Percentiles rank a stretch among this genome's conserved stretches.
Evolutionary conservation across 2,888 invertebrate genomes (phyloP).

Genomic region (Cantharis nigra): DNA sequence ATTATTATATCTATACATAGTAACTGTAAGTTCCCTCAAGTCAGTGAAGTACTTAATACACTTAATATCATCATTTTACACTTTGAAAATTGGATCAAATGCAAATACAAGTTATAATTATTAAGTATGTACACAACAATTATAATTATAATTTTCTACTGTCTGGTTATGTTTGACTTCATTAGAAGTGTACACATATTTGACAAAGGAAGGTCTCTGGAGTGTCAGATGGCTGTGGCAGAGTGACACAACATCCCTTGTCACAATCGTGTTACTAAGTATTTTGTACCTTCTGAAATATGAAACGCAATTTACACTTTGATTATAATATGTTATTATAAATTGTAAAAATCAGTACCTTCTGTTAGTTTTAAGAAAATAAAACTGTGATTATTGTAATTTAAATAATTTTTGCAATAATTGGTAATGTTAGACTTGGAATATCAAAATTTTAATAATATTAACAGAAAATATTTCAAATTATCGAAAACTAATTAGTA

Average conservation of each 20-base stretch:
- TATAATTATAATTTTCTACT: slow-evolving; percentile 15
- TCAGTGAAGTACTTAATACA: background rate
- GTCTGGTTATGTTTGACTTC: slow-evolving; percentile 23
- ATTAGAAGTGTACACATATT: slow-evolving; percentile 26
- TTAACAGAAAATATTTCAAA: background rate
- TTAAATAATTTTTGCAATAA: background rate
- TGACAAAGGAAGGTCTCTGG: slow-evolving; percentile 28
- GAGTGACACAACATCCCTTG: slow-evolving; percentile 28
- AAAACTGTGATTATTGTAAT: background rate
- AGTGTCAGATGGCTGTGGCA: slow-evolving; percentile 29
- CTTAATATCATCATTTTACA: background rate
- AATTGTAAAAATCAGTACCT: background rate
- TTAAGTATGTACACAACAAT: slow-evolving; percentile 7
- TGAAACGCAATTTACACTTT: slow-evolving; percentile 12
- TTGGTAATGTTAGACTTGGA: background rate
- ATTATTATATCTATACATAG: too few species aligned
- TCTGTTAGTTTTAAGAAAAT: background rate
- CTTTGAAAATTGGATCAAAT: background rate
- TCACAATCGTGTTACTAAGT: slow-evolving; percentile 23
- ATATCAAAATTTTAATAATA: background rate
- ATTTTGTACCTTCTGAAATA: slow-evolving; percentile 17
- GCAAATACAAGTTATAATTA: slow-evolving; percentile 10
- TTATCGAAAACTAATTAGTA: background rate
- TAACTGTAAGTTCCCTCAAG: background rate
- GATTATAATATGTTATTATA: background rate